Percentiles rank a stretch among this genome's conserved stretches.
phyloP scores from a whole-genome alignment of 2,797 vertebrate genomes.

The Ceyx erithaca region DNA sequence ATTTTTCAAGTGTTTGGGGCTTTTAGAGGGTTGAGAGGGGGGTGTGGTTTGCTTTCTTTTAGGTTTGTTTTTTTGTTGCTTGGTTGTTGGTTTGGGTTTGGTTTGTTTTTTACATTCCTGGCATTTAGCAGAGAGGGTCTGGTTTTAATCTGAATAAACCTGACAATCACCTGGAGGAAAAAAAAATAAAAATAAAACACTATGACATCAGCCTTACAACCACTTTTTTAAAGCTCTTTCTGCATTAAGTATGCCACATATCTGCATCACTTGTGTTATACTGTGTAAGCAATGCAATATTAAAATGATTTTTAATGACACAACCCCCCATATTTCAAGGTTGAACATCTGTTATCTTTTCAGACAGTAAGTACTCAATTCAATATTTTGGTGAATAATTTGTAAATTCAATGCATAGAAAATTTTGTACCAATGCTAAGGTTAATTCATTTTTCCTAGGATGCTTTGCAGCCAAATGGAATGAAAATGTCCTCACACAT shows the following conservation, averaged over 20 bases:
- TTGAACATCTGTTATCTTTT: conserved; percentile 44
- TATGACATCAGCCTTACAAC: background rate
- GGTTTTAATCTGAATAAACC: conserved; percentile 10
- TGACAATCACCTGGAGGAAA: conserved; percentile 9
- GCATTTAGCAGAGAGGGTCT: background rate
- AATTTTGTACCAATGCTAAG: conserved; percentile 17
- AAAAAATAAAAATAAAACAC: conserved; percentile 28
- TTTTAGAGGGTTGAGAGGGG: rapidly evolving
- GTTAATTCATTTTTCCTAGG: conserved; percentile 58
- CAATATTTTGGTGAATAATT: conserved; percentile 54
- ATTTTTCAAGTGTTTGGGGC: background rate
- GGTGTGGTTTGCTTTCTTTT: background rate
- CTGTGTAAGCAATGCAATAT: background rate
- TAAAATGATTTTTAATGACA: conserved; percentile 46
- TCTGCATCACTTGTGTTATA: background rate
- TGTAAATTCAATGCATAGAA: conserved; percentile 45
- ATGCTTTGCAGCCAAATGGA: conserved; percentile 42
- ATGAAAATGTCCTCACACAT: conserved; percentile 30
- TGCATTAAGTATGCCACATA: background rate
- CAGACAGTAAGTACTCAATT: conserved; percentile 31
- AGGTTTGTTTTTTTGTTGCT: background rate
- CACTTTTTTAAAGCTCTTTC: background rate
- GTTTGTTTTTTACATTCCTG: background rate
- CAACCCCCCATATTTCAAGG: background rate
- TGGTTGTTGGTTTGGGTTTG: background rate